Base-by-base conservation (phyloP, 2,888 invertebrate genomes). In the Mystacides longicornis region DNA sequence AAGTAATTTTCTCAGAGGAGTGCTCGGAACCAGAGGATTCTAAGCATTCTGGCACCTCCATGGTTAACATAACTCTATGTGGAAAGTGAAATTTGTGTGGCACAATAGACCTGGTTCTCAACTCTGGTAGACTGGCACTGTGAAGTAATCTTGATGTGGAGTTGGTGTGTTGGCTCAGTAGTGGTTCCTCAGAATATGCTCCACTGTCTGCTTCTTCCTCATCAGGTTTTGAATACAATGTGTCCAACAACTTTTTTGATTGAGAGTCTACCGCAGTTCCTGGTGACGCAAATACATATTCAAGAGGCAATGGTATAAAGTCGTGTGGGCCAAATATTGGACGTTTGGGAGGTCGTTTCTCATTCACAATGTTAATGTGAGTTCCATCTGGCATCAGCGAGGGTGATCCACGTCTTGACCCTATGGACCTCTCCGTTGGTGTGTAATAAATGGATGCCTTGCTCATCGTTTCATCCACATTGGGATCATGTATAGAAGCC, bases 361-460 rank as follows among this genome's bases (percentile, higher is more conserved):
- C 66, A 65, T 82, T 82, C 60, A 84, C 82, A 70, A 82, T 82
- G 65, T 84, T 84, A 58, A 85, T 83, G 68, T 85, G 86, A 60
- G 87, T 80, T 14, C 79, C 80, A 5, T 81, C 81, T 59, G 78
- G 78, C 55, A 77, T 64, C 54, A 65, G 65, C 43, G 71, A 70
- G 23, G 75, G 76, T 51, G 77, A 77, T 64, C 65, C 69, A 11
- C 77, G 66, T 46, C 74, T 68, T 63, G 75, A 78, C 59, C 75
- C 70, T 60, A 81, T 64, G 1, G 85, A 85, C 27, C 83, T 68
- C 67, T 87, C 88, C 2, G 86, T 86, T 11, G 91, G 90, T 49
- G 91, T 90, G 72, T 89, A 91, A 70, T 91, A 91, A 51, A 90
- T 81, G 50, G 87, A 87, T 64, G 83, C 74, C 67, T 79, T 82